phyloP scores from a whole-genome alignment of 1,140 invertebrate species.

The Aphelinus certus region DNA sequence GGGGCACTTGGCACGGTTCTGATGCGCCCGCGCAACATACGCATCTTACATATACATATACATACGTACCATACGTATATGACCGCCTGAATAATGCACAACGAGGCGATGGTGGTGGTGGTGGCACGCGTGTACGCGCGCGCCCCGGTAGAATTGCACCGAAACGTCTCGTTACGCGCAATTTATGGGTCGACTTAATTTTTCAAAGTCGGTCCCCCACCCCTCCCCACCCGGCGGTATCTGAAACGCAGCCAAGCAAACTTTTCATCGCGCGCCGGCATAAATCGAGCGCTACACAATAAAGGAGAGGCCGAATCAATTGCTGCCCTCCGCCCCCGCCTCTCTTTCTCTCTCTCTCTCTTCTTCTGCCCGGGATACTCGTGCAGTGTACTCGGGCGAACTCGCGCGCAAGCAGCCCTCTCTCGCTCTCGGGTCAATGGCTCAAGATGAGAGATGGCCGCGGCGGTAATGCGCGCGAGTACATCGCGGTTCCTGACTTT shows the following conservation, averaged over 20 bases:
- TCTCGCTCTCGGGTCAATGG: neutral
- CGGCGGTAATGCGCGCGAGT: neutral
- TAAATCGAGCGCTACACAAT: constrained; percentile 18
- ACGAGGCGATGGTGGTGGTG: neutral
- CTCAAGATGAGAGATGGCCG: neutral
- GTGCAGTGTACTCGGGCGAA: too few species aligned
- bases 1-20: neutral
- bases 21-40: neutral
- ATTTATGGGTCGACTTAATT: constrained; percentile 33
- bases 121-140: neutral
- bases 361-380: too few species aligned
- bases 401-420: neutral
- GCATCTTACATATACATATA: neutral
- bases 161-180: constrained; percentile 24
- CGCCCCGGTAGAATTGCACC: neutral
- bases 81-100: neutral
- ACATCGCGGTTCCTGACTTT: neutral
- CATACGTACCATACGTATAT: too few species aligned
- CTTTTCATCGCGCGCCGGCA: constrained; percentile 8
- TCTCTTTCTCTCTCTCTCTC: too few species aligned
- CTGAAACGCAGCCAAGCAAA: constrained; percentile 30
- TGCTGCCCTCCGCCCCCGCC: neutral
- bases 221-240: neutral
- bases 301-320: constrained; percentile 8
- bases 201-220: neutral